Evolutionary conservation across 2,797 vertebrate genomes (phyloP), one percentile per base, ranked within the genome.

Genomic region (Enteromius thamalakanensis): DNA sequence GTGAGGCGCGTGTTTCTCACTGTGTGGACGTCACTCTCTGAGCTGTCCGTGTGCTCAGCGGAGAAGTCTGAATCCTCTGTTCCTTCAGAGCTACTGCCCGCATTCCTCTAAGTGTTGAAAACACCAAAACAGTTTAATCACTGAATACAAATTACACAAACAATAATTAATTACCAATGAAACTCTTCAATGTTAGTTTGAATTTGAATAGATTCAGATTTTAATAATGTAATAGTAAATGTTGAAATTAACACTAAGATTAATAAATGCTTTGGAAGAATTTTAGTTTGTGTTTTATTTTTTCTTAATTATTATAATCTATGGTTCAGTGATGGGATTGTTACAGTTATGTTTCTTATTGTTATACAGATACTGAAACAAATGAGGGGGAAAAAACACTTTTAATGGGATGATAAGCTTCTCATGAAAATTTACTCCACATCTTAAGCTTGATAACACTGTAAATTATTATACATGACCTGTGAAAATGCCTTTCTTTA

Each of bases 11-110:
- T 95, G 0, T 95, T 97, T 47, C 95, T 92, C 4, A 95, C 95
- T 0, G 94, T 95, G 4, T 93, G 94, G 79, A 88, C 94, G 8
- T 96, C 95, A 1, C 94, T 96, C 88, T 96, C 97, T 0, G 95
- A 93, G 85, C 95, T 96, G 91, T 98, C 97, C 0, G 96, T 91
- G 80, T 96, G 97, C 82, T 99, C 98, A 76, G 96, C 96, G 53
- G 98, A 99, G 90, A 98, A 97, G 90, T 99, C 98, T 0, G 98
- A 99, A 92, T 99, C 98, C 94, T 99, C 97, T 0, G 97, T 98
- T 5, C 97, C 97, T n/a, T 99, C 98, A 9, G 97, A 98, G 93
- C 97, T 98, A 90, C 98, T 99, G 87, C 97, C 97, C 7, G 96
- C 95, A 23, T 96, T 96, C 91, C 96, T 96, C 98, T 99, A 49